Base-by-base conservation (phyloP, 1,140 invertebrate genomes). In the Pseudoatta argentina region DNA sequence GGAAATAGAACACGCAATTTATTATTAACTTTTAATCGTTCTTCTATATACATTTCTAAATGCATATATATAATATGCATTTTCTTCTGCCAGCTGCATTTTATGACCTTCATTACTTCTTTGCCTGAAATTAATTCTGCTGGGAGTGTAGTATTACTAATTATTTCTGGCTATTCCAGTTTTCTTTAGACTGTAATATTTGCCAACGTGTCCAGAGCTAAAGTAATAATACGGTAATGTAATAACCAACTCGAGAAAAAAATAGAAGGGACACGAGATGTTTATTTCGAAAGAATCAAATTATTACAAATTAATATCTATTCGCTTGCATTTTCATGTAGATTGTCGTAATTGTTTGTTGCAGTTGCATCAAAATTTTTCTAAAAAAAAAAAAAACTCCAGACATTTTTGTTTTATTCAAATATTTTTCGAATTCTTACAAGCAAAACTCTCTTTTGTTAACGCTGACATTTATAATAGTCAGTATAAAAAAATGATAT, bases 21-120 rank as follows among this genome's bases (percentile, higher is more conserved):
- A 64, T 63, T 55, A 61, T 63, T 55, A 76, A 21, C 39, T 30
- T 64, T 2, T 34, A 24, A 34, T 51, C 39, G 14, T 51, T 78
- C 39, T 66, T 79, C 18, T 16, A 18, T 21, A 53, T 67, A 51
- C 39, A 34, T 78, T 78, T 78, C 44, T 66, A 34, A 78, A 30
- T 34, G 34, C 14, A 14, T 73, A 34, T 78, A 30, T 30, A 51
- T 53, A 48, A 66, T 66, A 79, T 24, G n/a, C 14, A 34, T 79
- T 79, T 79, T 67, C 76, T 24, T 63, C 75, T 77, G 27, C 18
- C 63, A 67, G 77, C 61, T 79, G 61, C 77, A 18, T 67, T 67
- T 79, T 79, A 79, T 67, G 77, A 14, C 63, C 39, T 67, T 67
- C 76, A 53, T 79, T 53, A 53, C 44, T 51, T 78, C 27, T 67